Percentiles rank a stretch among this genome's conserved stretches.
Conservation (phyloP, 2,113 vertebrate genomes). For the Neotoma lepida region DNA sequence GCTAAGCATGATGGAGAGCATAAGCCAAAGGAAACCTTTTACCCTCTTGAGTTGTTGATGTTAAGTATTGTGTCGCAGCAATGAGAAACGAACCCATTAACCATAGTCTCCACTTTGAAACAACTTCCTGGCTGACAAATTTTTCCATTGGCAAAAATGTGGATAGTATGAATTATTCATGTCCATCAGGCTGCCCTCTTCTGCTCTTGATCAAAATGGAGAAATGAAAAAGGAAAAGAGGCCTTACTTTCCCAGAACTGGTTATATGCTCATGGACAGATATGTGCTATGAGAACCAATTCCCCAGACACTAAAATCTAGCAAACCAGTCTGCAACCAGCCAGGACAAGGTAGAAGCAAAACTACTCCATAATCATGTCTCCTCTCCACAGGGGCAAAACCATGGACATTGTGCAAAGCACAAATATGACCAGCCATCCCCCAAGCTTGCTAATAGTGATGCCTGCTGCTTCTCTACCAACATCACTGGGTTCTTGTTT, state of each 20-base stretch:
- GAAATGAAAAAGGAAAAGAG: background rate
- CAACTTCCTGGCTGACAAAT: background rate
- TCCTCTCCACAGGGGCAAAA: background rate
- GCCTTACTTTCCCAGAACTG: background rate
- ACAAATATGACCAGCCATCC: background rate
- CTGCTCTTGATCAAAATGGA: slow-evolving; percentile 22
- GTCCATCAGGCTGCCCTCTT: background rate
- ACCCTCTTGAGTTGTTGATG: background rate
- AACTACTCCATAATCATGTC: background rate
- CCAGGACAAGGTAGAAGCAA: background rate
- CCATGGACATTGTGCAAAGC: background rate
- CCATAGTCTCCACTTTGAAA: slow-evolving; percentile 12
- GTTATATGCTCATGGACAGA: background rate
- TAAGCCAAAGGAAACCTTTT: background rate
- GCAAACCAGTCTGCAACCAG: background rate
- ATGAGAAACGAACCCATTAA: background rate
- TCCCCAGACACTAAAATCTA: background rate
- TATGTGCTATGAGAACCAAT: background rate
- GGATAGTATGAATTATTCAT: background rate
- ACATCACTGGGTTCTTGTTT: background rate
- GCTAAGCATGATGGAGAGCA: background rate
- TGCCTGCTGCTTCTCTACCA: background rate
- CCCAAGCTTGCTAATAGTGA: background rate
- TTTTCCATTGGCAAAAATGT: slow-evolving; percentile 29
- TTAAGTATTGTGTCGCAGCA: background rate